These are phyloP conservation scores for Palloptera scutellata DNA, from an alignment of 2,888 invertebrate genomes.

Conservation along the genomic window DNA sequence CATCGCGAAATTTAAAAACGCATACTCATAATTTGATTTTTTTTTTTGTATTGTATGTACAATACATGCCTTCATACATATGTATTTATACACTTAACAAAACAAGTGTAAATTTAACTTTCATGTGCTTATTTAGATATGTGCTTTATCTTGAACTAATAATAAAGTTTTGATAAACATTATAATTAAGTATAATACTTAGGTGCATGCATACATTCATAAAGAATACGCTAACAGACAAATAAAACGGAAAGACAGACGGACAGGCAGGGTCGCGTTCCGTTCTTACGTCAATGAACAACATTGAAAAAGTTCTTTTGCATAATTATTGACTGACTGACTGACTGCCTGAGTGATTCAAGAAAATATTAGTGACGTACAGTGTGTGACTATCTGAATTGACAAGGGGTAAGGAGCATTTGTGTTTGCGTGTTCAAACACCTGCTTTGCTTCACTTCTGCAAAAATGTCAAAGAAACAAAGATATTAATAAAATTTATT, in stretches of 20 bases:
- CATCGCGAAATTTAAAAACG: background rate
- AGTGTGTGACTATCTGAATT: background rate
- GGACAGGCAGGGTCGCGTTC: slow-evolving; percentile 5
- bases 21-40: background rate
- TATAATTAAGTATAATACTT: background rate
- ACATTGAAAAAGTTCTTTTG: slow-evolving; percentile 31
- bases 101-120: too few species aligned
- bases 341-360: slow-evolving; percentile 8
- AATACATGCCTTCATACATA: too few species aligned
- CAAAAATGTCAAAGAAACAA: background rate
- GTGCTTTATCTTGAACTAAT: too few species aligned
- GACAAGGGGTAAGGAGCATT: background rate
- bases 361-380: slow-evolving; percentile 12
- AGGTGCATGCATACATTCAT: background rate
- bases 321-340: background rate
- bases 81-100: too few species aligned
- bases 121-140: too few species aligned
- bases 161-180: too few species aligned
- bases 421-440: background rate
- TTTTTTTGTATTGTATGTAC: background rate
- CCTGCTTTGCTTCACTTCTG: background rate
- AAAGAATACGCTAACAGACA: background rate
- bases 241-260: background rate
- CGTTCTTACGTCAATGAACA: slow-evolving; percentile 40
- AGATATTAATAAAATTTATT: background rate